A percentile compares a stretch with the other conserved stretches of the same genome.
Evolutionary conservation across 2,888 invertebrate species (phyloP).

Genomic region (Parasteatoda lunata): DNA sequence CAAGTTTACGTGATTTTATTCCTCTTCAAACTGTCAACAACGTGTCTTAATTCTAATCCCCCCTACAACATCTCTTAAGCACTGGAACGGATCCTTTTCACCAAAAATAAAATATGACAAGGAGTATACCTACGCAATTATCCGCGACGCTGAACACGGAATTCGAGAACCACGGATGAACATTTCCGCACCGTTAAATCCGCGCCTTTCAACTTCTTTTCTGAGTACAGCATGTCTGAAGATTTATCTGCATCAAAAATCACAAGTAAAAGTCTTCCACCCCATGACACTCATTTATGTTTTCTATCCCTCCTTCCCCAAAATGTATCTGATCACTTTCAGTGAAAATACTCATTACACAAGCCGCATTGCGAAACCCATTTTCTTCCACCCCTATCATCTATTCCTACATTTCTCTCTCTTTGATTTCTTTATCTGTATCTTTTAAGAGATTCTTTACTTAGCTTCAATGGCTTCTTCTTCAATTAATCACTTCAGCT

Average conservation of each 20-base stretch:
- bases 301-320: neutral
- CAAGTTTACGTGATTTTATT: neutral
- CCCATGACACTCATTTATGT: constrained; percentile 30
- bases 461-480: no score
- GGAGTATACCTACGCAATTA: constrained; percentile 53
- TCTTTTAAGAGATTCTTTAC: neutral
- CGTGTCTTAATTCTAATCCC: neutral
- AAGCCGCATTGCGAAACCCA: constrained; percentile 2
- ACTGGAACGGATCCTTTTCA: neutral
- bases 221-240: constrained; percentile 27
- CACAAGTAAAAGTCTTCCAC: constrained; percentile 24
- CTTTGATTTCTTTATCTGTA: constrained; percentile 14
- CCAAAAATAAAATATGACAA: constrained; percentile 38
- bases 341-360: constrained; percentile 41
- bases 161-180: constrained; percentile 25
- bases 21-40: neutral
- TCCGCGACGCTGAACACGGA: constrained; percentile 46
- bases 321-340: constrained; percentile 4
- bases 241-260: constrained; percentile 55
- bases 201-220: constrained; percentile 52
- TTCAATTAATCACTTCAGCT: no score
- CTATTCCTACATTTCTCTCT: constrained; percentile 19
- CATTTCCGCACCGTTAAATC: constrained; percentile 54
- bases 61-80: neutral
- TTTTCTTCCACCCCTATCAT: constrained; percentile 8